Evolutionary conservation across 2,888 invertebrate genomes (phyloP).

Genomic region (Drosophila subsilvestris): DNA sequence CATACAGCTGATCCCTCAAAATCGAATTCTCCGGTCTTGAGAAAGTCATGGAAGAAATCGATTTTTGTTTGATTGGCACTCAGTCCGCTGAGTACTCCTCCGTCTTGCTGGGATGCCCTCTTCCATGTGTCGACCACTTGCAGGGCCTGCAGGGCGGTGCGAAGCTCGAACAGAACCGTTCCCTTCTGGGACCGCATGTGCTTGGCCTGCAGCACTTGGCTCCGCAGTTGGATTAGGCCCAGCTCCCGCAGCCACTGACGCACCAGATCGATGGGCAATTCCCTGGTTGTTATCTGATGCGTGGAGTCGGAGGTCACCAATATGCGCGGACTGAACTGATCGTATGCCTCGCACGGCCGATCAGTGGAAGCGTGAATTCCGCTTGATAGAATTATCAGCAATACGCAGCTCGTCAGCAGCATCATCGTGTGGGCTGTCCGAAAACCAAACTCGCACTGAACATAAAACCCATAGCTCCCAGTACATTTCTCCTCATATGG

Average conservation of each 20-base stretch:
- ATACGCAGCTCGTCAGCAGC: not conserved
- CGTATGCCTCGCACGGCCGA: not conserved
- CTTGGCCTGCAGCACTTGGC: conserved; percentile 43
- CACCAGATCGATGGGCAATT: conserved; percentile 13
- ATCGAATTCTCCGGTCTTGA: not conserved
- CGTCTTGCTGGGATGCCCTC: not conserved
- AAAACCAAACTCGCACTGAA: not conserved
- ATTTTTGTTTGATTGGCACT: not conserved
- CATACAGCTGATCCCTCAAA: not conserved
- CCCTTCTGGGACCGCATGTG: not conserved
- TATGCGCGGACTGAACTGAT: conserved; percentile 29
- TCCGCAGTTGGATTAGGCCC: conserved; percentile 25
- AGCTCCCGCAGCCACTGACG: conserved; percentile 23
- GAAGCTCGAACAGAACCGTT: conserved; percentile 36
- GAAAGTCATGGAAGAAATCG: conserved; percentile 13
- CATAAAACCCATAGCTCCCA: no score
- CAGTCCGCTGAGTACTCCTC: not conserved
- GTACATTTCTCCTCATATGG: not conserved
- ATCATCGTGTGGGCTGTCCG: not conserved
- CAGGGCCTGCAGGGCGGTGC: conserved; percentile 19
- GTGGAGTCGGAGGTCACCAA: not conserved
- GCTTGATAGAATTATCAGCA: not conserved
- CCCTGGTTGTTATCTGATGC: rapidly evolving
- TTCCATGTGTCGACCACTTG: conserved; percentile 1
- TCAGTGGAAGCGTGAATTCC: not conserved